Evolutionary conservation across 92 coral and sea anemone species (phyloP), one percentile per base, ranked within the genome.

Genomic region (Palythoa grandis): DNA sequence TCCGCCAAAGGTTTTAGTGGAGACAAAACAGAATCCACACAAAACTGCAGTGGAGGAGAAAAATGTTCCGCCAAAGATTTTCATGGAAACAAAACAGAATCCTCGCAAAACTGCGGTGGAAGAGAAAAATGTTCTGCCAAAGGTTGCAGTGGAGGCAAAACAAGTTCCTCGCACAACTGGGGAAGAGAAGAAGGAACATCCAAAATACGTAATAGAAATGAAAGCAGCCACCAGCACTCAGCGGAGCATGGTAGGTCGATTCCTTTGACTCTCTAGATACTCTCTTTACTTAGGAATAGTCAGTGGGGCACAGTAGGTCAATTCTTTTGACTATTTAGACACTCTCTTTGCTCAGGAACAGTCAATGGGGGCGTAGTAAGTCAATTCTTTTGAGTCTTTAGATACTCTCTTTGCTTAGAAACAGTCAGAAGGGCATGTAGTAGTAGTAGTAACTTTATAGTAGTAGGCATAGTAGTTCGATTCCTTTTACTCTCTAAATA

Each of bases 151-250:
- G 17, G 83, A 78, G 71, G 19, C 15, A 20, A 78, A 78, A 22
- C 72, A 35, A 57, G 23, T 77, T 11, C 72, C 56, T 43, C 72
- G 52, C 65, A 43, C 19, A 3, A 3, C n/a, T 10, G 78, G 11
- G 61, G 57, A 50, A 7, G 83, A 58, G 56, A 60, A 19, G 15
- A 78, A 61, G 23, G 54, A 15, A 8, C 29, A 50, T n/a, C 72
- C 83, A 37, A 40, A 35, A 38, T 58, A 35, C 35, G 83, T 78
- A 50, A 38, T 78, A 65, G 83, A 78, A 78, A 60, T 78, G 57
- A 78, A 78, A 40, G 50, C 50, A 43, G 50, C 50, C 50, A 19
- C 69, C 69, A 5, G 11, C 25, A 16, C 61, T 16, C 61, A 56
- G 61, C 69, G 10, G 11, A 24, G 69, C 24, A 20, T 63, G 69